These are phyloP conservation scores for Gallirallus australis DNA, from an alignment of 2,797 vertebrate species.

Conservation along the genomic window DNA sequence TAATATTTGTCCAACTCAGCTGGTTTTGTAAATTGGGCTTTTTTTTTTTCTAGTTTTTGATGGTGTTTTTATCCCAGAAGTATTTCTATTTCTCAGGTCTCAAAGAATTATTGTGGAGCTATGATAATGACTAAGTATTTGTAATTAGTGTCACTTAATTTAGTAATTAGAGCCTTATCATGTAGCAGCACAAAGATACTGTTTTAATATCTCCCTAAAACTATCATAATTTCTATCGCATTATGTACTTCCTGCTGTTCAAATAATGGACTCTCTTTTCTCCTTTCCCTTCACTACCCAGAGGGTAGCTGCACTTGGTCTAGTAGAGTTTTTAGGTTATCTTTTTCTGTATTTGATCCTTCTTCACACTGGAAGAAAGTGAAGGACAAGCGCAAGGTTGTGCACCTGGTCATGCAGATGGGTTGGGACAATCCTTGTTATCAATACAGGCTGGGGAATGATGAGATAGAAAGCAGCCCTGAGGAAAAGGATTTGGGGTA, in stretches of 20 bases:
- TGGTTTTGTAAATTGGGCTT: neutral
- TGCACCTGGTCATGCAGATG: too few species aligned
- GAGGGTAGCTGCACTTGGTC: fast-evolving
- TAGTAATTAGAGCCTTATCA: neutral
- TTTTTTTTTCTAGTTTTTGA: fast-evolving
- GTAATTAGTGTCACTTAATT: conserved; percentile 15
- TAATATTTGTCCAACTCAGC: neutral
- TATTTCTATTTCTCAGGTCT: neutral
- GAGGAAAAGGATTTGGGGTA: too few species aligned
- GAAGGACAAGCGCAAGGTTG: neutral
- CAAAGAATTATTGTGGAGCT: neutral
- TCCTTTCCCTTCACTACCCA: neutral
- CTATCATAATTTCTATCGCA: neutral
- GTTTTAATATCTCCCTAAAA: conserved; percentile 5
- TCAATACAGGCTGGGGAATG: too few species aligned
- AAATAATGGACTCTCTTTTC: neutral
- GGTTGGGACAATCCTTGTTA: too few species aligned
- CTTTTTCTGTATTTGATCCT: neutral
- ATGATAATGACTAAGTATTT: neutral
- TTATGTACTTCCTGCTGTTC: neutral
- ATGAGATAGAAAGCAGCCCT: too few species aligned
- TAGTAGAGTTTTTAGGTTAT: neutral
- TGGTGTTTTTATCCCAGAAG: neutral
- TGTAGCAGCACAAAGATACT: neutral
- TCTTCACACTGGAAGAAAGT: neutral